phyloP scores from a whole-genome alignment of 1,140 invertebrate species.

The Ostrea edulis region DNA sequence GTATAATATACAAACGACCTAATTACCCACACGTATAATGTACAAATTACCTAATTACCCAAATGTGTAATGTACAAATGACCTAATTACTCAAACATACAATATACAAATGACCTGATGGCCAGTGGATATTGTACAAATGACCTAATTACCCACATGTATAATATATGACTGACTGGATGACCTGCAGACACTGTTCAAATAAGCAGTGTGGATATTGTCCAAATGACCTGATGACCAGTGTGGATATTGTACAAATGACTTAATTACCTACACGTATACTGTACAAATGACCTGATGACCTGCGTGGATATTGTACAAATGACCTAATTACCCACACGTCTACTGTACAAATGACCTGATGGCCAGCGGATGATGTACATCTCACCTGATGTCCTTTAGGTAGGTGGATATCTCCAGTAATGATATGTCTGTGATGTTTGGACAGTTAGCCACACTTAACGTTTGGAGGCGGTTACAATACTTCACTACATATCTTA shows the following conservation, averaged over 20 bases:
- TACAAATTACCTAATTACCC: too few relatives aligned
- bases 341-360: too few relatives aligned
- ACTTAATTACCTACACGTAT: too few relatives aligned
- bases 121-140: background rate
- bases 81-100: too few relatives aligned
- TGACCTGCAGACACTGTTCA: too few relatives aligned
- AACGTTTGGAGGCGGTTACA: slow-evolving; percentile 72
- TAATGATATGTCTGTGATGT: slow-evolving; percentile 72
- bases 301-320: background rate
- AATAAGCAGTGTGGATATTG: background rate
- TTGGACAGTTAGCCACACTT: slow-evolving; percentile 75
- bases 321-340: background rate
- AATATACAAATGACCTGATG: background rate
- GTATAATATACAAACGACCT: too few relatives aligned
- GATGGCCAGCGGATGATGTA: background rate
- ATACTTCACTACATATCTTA: slow-evolving; percentile 74
- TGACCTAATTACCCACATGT: too few relatives aligned
- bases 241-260: background rate
- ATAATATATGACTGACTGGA: background rate
- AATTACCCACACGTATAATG: too few relatives aligned
- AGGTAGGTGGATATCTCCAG: slow-evolving; percentile 73
- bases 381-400: slow-evolving; percentile 71
- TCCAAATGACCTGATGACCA: background rate
- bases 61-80: too few relatives aligned
- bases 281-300: background rate